Evolutionary conservation across 2,797 vertebrate species (phyloP), one percentile per base, ranked within the genome.

Genomic region (Pipistrellus nathusii): DNA sequence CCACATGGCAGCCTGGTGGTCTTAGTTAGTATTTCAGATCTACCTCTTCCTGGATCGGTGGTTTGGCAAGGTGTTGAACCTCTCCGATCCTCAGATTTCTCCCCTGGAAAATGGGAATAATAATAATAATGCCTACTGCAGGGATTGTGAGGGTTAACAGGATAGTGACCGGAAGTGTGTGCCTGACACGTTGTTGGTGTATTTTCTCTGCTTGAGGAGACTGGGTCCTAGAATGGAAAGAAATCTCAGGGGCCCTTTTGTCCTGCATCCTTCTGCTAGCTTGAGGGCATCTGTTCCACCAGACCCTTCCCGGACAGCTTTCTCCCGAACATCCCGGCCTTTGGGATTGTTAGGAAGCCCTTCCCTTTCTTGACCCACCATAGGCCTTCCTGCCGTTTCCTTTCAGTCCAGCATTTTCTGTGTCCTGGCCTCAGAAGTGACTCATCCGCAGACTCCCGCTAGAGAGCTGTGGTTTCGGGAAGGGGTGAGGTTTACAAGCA

Each of bases 341-440:
- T 6, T 35, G 51, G 66, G 30, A 82, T 96, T 95, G 73, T 94
- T 93, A 93, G 87, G 94, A 95, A 95, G 85, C 51, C 59, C 77
- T 93, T 95, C 82, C 85, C 64, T 48, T 82, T 93, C 81, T 91
- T 88, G 81, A 92, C 81, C 80, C 41, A 55, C 84, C 71, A 0
- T 41, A 66, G 53, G 30, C 35, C n/a, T 95, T 73, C 71, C 62
- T 53, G 41, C 51, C 27, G 18, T 71, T 91, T 92, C 55, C 32
- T 94, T 53, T 91, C 83, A 83, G 53, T 80, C 93, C 93, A 92
- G 83, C 48, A 46, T 85, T 95, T 62, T 85, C 48, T 62, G 20
- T 76, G 69, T 88, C 64, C 51, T 93, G 76, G 38, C 69, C 71
- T 85, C 64, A 62, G 90, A 93, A 96, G 48, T 72, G 84, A 84